Conservation (phyloP, 2,113 vertebrate species). For the Brachyhypopomus gauderio region DNA sequence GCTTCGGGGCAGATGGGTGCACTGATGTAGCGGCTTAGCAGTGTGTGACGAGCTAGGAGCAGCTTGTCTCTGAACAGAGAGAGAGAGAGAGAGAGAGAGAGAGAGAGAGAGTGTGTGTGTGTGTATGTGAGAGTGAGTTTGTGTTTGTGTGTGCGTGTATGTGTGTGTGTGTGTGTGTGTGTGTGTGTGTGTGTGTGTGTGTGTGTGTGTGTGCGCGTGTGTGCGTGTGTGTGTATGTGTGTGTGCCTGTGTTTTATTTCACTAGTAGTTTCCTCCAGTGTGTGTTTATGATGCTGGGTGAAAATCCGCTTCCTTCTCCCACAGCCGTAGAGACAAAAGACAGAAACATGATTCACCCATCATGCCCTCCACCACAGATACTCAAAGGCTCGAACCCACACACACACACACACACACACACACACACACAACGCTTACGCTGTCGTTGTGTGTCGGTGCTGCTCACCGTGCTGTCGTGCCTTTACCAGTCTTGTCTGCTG, state of each 20-base stretch:
- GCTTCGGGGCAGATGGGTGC: not conserved
- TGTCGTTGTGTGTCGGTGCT: not conserved
- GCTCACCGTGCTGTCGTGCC: not conserved
- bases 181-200: not conserved
- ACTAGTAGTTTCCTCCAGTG: no score
- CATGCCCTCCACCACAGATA: conserved; percentile 5
- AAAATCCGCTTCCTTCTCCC: not conserved
- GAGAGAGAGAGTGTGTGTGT: not conserved
- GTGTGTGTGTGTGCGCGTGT: not conserved
- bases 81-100: no score
- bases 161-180: not conserved
- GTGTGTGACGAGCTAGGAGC: not conserved
- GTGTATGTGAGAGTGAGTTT: not conserved
- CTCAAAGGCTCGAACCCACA: not conserved
- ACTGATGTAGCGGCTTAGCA: no score
- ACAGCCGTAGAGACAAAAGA: conserved; percentile 23
- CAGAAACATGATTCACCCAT: conserved; percentile 36
- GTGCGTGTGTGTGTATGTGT: not conserved
- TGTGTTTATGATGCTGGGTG: not conserved
- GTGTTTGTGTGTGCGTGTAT: not conserved
- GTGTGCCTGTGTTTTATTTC: no score
- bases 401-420: not conserved
- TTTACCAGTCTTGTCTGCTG: conserved; percentile 3
- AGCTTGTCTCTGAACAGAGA: not conserved
- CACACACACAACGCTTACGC: not conserved